Conservation (phyloP, 2,888 invertebrate genomes). For the Lasiommata megera region DNA sequence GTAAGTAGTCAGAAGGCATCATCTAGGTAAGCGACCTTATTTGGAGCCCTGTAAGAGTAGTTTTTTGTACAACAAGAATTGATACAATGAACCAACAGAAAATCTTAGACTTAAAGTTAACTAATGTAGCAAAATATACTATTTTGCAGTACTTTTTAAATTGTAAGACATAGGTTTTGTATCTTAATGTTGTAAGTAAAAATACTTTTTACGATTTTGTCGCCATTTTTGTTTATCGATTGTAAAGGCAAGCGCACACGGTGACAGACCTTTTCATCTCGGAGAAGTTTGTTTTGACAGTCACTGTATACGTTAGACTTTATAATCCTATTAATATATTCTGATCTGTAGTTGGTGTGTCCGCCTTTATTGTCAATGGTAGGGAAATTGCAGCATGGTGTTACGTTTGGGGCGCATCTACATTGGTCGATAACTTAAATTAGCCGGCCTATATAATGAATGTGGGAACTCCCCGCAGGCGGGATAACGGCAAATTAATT, state of each 20-base stretch:
- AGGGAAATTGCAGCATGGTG: neutral
- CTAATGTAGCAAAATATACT: conserved; percentile 25
- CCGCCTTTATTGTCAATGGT: neutral
- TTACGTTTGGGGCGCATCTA: no score
- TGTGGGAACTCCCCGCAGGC: no score
- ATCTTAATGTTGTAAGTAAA: conserved; percentile 28
- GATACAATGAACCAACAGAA: neutral
- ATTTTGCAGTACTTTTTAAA: conserved; percentile 28
- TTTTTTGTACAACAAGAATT: neutral
- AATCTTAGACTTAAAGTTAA: conserved; percentile 17
- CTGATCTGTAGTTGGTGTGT: neutral
- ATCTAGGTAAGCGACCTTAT: no score
- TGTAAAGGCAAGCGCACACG: conserved; percentile 1
- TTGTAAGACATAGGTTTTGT: conserved; percentile 30
- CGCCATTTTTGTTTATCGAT: conserved; percentile 26
- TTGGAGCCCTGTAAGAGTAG: neutral
- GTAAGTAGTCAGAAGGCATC: no score
- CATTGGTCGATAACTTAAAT: no score
- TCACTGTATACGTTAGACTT: no score
- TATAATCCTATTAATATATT: neutral
- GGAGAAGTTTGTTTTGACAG: no score
- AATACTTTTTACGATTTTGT: conserved; percentile 24
- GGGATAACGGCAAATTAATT: no score
- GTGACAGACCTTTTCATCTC: no score
- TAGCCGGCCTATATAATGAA: no score